Evolutionary conservation across 2,113 vertebrate genomes (phyloP).

Genomic region (Myiagra hebetior): DNA sequence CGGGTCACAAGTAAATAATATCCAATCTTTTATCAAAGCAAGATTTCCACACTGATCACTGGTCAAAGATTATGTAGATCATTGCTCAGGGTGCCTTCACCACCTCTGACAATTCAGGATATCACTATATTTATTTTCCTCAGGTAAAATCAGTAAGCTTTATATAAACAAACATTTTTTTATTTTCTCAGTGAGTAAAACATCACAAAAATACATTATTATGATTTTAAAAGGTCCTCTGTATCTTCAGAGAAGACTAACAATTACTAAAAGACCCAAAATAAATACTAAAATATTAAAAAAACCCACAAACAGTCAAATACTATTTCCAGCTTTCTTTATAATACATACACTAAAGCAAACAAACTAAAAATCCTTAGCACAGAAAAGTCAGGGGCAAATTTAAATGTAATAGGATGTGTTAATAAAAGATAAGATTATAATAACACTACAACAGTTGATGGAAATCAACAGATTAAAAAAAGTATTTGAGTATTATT

Average conservation of each 20-base stretch:
- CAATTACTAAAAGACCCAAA: neutral
- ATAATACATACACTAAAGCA: neutral
- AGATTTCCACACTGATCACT: neutral
- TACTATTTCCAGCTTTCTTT: neutral
- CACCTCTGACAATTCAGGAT: neutral
- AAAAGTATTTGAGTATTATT: neutral
- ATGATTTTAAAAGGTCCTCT: neutral
- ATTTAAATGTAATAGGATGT: neutral
- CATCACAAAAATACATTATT: neutral
- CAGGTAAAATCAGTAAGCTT: neutral
- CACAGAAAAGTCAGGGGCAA: neutral
- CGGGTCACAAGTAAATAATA: neutral
- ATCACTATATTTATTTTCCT: constrained; percentile 37
- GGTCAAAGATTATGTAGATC: neutral
- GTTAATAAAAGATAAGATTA: neutral
- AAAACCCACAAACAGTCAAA: neutral
- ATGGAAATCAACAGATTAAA: neutral
- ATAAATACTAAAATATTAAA: neutral
- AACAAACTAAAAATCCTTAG: neutral
- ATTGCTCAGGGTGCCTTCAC: neutral
- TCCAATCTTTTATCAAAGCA: neutral
- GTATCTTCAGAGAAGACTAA: neutral
- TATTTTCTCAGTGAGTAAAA: neutral
- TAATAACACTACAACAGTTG: neutral
- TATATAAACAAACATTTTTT: neutral